These are phyloP conservation scores for Hydriomena furcata DNA, from an alignment of 2,888 invertebrate species.

Conservation along the genomic window DNA sequence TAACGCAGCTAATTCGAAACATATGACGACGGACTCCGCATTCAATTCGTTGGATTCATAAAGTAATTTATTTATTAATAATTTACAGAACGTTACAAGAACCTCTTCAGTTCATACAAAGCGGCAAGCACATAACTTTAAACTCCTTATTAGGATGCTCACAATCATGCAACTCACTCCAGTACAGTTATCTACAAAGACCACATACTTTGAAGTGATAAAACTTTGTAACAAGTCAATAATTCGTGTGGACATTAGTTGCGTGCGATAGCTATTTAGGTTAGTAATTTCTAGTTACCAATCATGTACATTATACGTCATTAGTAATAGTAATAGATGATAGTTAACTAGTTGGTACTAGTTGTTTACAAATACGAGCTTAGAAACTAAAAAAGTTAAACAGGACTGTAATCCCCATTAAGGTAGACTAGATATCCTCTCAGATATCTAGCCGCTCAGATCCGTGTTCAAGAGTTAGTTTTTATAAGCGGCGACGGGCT, in stretches of 20 bases:
- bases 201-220: slow-evolving; percentile 46
- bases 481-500: no score
- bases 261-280: slow-evolving; percentile 63
- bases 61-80: slow-evolving; percentile 55
- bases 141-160: slow-evolving; percentile 17
- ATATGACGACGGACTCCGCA: slow-evolving; percentile 47
- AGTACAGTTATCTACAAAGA: slow-evolving; percentile 36
- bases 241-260: slow-evolving; percentile 55
- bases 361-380: slow-evolving; percentile 10
- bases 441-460: no score
- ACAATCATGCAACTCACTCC: slow-evolving; percentile 7
- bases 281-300: slow-evolving; percentile 46
- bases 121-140: slow-evolving; percentile 14
- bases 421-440: no score
- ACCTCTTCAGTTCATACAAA: slow-evolving; percentile 22
- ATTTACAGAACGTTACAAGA: no score
- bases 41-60: slow-evolving; percentile 55
- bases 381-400: no score
- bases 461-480: no score
- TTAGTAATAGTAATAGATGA: no score
- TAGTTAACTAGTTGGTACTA: background rate
- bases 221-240: slow-evolving; percentile 43
- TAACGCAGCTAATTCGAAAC: slow-evolving; percentile 52
- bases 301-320: slow-evolving; percentile 9
- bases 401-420: no score